Evolutionary conservation across 2,888 invertebrate species (phyloP), one percentile per base, ranked within the genome.

Genomic region (Napeogenes inachia): DNA sequence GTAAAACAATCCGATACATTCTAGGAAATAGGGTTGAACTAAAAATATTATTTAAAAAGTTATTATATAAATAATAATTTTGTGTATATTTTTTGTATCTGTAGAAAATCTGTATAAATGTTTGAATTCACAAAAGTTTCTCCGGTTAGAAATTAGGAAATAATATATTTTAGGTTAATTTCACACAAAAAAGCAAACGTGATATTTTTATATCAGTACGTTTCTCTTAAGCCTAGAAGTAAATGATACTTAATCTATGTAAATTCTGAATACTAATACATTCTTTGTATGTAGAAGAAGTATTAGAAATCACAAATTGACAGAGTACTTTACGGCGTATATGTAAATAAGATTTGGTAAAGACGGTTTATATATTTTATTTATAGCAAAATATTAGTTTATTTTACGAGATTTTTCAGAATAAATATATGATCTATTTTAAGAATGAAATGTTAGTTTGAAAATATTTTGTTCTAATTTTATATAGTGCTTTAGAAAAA

Each of bases 211-310:
- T 4, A 30, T 59, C 63, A 64, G 33, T 53, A 35, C 57, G 66
- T 67, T 66, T 68, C 67, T 64, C 59, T 68, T 65, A 63, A 64
- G 60, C 60, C 71, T 59, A 65, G 65, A 70, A 64, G 65, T 65
- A 66, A 69, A 71, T 61, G 65, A 68, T 69, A 73, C 67, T 67
- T 70, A 67, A 73, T 71, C 69, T 66, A 67, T 50, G 65, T 69
- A 64, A 68, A 64, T 68, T 71, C 65, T 69, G 70, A 69, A 71
- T 73, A 68, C 71, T 67, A 67, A 72, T 70, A 69, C 62, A 62
- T 45, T 66, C 57, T 68, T 69, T 69, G 67, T 68, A 66, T 68
- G 67, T 68, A 65, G 65, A 62, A 57, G 64, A 62, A 66, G 68
- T 70, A 65, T 66, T 66, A 64, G 66, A 66, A 66, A 66, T 56